Base-by-base conservation (phyloP, 2,888 invertebrate genomes). In the Serrognathus titanus region DNA sequence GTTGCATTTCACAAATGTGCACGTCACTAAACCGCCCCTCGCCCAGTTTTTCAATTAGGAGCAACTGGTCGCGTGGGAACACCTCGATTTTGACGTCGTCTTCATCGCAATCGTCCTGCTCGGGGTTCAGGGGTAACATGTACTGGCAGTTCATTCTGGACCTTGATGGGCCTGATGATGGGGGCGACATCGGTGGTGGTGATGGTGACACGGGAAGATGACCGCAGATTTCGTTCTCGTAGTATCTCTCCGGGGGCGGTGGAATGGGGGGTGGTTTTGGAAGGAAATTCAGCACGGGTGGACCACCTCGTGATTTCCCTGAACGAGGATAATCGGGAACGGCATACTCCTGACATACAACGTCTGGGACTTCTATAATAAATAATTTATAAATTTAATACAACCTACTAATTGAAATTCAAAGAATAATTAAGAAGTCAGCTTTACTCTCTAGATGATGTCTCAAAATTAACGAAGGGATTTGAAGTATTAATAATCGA, bases 11-110 rank as follows among this genome's bases (percentile, higher is more conserved):
- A 74, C 86, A 86, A 70, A 86, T 75, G 75, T 86, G 85, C 70
- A 85, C 80, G 80, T 90, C 89, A 65, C 90, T 89, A 75, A 88
- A 90, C 70, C 86, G 84, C 61, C 90, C 90, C 66, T 85, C 84
- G 53, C 90, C 90, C 55, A 92, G 80, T 73, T 87, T 89, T 77
- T 90, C 89, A 64, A 89, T 82, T 75, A 90, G 85, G 71, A 84
- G 82, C 65, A 92, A 82, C 71, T 85, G 85, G 69, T 89, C 87
- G 64, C 87, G 80, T 13, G 89, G 88, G 78, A 90, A 86, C 76
- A 86, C 85, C 57, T 77, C 74, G 54, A 83, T 74, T 61, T 81
- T 78, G 62, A 79, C 74, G 69, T 80, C 78, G 55, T 76, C 74
- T 79, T 59, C 81, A 78, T 62, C 80, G 79, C 69, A 81, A 72